Conservation (phyloP, 2,797 vertebrate genomes). For the Pangasius sanitwongsei region DNA sequence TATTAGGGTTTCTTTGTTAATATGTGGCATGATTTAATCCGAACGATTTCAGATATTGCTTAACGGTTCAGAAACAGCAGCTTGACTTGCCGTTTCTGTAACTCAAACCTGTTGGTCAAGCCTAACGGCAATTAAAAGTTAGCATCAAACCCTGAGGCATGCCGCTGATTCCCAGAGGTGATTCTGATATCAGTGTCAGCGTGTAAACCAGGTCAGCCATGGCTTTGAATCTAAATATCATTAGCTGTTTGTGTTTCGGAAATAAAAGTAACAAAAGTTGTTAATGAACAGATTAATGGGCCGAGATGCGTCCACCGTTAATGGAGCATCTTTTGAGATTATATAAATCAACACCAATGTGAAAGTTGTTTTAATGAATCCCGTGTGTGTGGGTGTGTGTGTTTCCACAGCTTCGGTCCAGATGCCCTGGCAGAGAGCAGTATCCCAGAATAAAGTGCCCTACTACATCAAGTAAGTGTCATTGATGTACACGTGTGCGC, state of each 20-base stretch:
- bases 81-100: neutral
- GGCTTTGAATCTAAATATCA: neutral
- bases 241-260: neutral
- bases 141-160: neutral
- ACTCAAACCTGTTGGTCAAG: neutral
- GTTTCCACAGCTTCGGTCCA: slow-evolving; percentile 87
- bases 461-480: slow-evolving; percentile 99
- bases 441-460: slow-evolving; percentile 98
- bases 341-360: slow-evolving; percentile 1
- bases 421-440: slow-evolving; percentile 95
- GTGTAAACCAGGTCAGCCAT: slow-evolving; percentile 26
- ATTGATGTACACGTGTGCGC: neutral
- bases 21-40: neutral
- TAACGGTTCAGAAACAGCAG: neutral
- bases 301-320: neutral
- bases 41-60: neutral
- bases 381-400: slow-evolving; percentile 25
- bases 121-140: slow-evolving; percentile 7
- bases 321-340: neutral
- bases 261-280: slow-evolving; percentile 4
- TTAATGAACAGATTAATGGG: neutral
- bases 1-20: neutral
- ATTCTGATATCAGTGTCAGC: neutral
- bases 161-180: slow-evolving; percentile 8
- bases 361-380: slow-evolving; percentile 11